Evolutionary conservation across 53 echinoderm and acorn worm genomes (phyloP).

Genomic region (Arbacia lixula): DNA sequence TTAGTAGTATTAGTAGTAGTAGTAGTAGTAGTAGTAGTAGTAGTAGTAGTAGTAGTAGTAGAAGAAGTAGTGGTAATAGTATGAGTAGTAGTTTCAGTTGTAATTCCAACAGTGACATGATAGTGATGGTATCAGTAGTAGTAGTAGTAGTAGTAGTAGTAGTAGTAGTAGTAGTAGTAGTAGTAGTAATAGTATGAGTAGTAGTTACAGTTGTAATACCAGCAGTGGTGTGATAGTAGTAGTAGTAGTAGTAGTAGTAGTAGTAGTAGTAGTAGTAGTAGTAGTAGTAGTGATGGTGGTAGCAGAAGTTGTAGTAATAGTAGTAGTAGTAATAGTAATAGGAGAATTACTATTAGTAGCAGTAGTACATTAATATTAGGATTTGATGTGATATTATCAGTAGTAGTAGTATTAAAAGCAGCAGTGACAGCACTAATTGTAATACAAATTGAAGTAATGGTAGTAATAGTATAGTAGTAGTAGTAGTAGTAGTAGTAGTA

Average conservation of each 20-base stretch:
- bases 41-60: slow-evolving; percentile 12
- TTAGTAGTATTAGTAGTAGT: slow-evolving; percentile 10
- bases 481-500: slow-evolving; percentile 10
- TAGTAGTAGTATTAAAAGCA: too few species aligned
- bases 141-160: slow-evolving; percentile 8
- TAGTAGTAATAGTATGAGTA: too few species aligned
- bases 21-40: slow-evolving; percentile 13
- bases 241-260: slow-evolving; percentile 9
- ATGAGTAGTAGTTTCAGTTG: neutral
- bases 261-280: slow-evolving; percentile 31
- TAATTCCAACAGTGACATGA: neutral
- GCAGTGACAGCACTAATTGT: slow-evolving; percentile 4
- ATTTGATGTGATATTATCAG: neutral
- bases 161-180: neutral
- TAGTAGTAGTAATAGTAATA: too few species aligned
- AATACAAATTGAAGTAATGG: neutral
- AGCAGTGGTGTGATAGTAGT: slow-evolving; percentile 9
- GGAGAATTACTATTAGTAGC: neutral
- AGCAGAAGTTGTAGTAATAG: too few species aligned
- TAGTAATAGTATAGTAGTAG: slow-evolving; percentile 11
- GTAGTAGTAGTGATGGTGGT: neutral
- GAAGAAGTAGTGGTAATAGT: neutral
- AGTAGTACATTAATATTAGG: neutral
- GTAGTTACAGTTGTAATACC: too few species aligned
- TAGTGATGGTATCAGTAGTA: neutral